Evolutionary conservation across 2,113 vertebrate genomes (phyloP), one percentile per base, ranked within the genome.

Genomic region (Xiphias gladius): DNA sequence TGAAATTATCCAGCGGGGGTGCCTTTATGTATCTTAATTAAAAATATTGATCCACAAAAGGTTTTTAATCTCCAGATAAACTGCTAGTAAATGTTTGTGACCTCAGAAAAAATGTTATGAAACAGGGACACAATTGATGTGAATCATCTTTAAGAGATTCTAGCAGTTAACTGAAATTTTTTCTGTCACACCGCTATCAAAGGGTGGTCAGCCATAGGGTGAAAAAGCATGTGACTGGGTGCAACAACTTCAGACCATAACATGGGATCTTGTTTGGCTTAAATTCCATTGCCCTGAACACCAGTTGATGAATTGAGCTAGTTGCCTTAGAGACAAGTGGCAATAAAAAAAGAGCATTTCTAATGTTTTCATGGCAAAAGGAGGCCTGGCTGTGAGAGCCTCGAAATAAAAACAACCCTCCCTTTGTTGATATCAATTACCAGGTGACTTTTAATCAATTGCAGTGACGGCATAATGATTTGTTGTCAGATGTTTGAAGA

Each of bases 391-490:
- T 62, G 84, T 80, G 83, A 82, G 85, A 87, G 68, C 32, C 30
- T 30, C 39, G 63, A 73, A 86, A 89, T 83, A 84, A 89, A 89
- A 93, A 90, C 82, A 87, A 89, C 50, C 64, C 72, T 91, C 41
- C 68, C 96, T 95, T 94, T 94, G 90, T 93, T 95, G 95, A 96
- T 97, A 97, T 98, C 97, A 97, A 97, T 98, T 98, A 97, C 96
- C 96, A 95, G 95, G 95, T 97, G 97, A 96, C 96, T 96, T 95
- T 95, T 98, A 97, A 97, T 98, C 97, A 97, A 98, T 98, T 93
- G 95, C 89, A 95, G 90, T 96, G 95, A 96, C 94, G 94, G 95
- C 93, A 92, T 96, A 97, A 97, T 97, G 97, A 97, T 97, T 97
- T 96, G 95, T 96, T 97, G 96, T 96, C 96, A 96, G 93, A 96